Evolutionary conservation across 2,888 invertebrate genomes (phyloP).

Genomic region (Tinea semifulvella): DNA sequence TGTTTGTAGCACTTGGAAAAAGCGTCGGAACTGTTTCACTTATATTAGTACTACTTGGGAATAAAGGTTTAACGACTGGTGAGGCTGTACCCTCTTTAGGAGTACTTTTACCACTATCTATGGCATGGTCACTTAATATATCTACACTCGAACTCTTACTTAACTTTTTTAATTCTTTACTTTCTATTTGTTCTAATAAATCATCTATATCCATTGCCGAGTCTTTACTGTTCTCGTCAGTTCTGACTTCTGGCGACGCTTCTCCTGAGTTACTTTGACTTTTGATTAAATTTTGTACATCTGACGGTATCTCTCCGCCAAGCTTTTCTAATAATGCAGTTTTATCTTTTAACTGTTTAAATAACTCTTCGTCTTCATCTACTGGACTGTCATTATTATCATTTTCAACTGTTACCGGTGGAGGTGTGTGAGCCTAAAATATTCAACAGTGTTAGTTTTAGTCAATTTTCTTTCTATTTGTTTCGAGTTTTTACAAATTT

Average conservation of each 20-base stretch:
- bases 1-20: slow-evolving; percentile 29
- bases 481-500: slow-evolving; percentile 19
- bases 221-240: slow-evolving; percentile 22
- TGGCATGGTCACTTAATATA: slow-evolving; percentile 27
- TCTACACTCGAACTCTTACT: slow-evolving; percentile 30
- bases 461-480: background rate
- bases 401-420: too few relatives aligned
- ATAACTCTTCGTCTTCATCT: slow-evolving; percentile 44
- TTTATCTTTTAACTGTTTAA: slow-evolving; percentile 54
- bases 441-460: background rate
- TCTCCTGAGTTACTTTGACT: slow-evolving; percentile 25
- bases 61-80: slow-evolving; percentile 26
- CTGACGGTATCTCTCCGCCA: slow-evolving; percentile 60
- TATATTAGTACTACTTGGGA: slow-evolving; percentile 30
- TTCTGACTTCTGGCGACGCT: too few relatives aligned
- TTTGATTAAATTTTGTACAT: slow-evolving; percentile 51
- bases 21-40: slow-evolving; percentile 23
- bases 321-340: slow-evolving; percentile 60
- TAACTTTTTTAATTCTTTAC: slow-evolving; percentile 45
- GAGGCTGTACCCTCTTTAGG: slow-evolving; percentile 29
- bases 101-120: slow-evolving; percentile 32
- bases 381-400: background rate
- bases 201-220: slow-evolving; percentile 37
- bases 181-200: slow-evolving; percentile 50
- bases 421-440: too few relatives aligned